phyloP scores from a whole-genome alignment of 2,797 vertebrate genomes.

The Hydrolagus colliei region DNA sequence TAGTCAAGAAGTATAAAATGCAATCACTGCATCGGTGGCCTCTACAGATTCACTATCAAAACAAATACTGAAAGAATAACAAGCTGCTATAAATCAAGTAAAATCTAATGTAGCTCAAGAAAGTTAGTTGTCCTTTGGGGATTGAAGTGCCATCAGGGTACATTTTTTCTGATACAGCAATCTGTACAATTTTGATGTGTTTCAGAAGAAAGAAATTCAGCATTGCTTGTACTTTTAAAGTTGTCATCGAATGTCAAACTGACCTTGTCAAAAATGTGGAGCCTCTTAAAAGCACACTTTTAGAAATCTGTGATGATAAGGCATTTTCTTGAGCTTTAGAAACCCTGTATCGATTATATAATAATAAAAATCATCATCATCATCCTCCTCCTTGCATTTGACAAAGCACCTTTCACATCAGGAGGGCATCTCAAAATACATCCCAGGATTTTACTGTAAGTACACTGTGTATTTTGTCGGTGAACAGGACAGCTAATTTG shows the following conservation, averaged over 20 bases:
- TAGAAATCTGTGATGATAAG: not conserved
- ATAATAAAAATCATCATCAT: too few species aligned
- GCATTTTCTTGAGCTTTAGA: not conserved
- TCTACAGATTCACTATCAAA: not conserved
- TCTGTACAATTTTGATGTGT: not conserved
- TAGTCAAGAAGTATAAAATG: not conserved
- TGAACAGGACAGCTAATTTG: too few species aligned
- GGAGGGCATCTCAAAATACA: too few species aligned
- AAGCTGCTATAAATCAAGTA: slow-evolving; percentile 1
- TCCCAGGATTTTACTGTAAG: too few species aligned
- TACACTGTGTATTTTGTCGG: too few species aligned
- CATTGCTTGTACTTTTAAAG: not conserved
- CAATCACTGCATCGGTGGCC: slow-evolving; percentile 4
- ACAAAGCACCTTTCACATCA: too few species aligned
- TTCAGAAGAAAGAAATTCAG: not conserved
- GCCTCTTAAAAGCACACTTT: not conserved
- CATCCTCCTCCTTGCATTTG: too few species aligned
- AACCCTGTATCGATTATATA: not conserved
- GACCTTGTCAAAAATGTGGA: not conserved
- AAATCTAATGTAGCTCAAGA: not conserved
- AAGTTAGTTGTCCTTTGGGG: slow-evolving; percentile 8
- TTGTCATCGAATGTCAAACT: not conserved
- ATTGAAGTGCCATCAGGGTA: not conserved
- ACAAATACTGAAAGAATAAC: not conserved
- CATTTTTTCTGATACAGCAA: slow-evolving; percentile 5